Evolutionary conservation across 2,888 invertebrate species (phyloP).

Genomic region (Alentia gelatinosa): DNA sequence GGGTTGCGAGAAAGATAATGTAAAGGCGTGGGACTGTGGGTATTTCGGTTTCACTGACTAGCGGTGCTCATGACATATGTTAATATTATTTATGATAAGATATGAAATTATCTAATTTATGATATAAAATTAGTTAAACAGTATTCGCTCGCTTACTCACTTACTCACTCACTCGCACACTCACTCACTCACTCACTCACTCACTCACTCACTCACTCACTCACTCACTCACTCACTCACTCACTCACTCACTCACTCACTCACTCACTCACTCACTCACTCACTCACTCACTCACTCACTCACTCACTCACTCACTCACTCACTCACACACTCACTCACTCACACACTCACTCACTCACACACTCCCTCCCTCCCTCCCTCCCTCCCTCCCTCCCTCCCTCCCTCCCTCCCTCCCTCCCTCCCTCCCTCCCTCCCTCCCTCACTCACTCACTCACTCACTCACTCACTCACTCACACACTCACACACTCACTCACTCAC

Average conservation of each 20-base stretch:
- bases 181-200: not conserved
- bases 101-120: too few species aligned
- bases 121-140: too few species aligned
- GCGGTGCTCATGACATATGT: too few species aligned
- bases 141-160: not conserved
- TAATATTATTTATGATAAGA: too few species aligned
- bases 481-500: not conserved
- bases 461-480: not conserved
- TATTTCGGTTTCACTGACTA: too few species aligned
- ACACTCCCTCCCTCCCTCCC: not conserved
- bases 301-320: not conserved
- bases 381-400: not conserved
- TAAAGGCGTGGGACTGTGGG: too few species aligned
- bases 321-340: not conserved
- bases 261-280: not conserved
- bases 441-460: too few species aligned
- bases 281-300: not conserved
- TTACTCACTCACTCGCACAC: not conserved
- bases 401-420: not conserved
- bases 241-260: not conserved
- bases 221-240: not conserved
- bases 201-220: not conserved
- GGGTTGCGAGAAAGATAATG: too few species aligned
- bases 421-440: not conserved
- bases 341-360: not conserved